Evolutionary conservation across 2,113 vertebrate genomes (phyloP).

Genomic region (Lota lota): DNA sequence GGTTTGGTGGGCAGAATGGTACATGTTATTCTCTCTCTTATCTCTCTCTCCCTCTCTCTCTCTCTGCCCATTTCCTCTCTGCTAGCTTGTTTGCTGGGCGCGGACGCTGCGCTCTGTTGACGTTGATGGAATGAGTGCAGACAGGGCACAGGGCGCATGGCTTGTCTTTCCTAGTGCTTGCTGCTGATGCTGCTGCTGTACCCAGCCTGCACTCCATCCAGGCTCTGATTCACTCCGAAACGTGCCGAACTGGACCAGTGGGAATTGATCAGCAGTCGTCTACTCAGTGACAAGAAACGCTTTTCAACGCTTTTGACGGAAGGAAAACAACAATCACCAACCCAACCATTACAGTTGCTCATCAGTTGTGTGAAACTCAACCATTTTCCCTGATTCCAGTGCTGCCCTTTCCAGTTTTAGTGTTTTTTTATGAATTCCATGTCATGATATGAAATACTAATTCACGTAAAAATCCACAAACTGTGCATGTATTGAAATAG

Average conservation of each 20-base stretch:
- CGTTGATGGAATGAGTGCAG: conserved; percentile 69
- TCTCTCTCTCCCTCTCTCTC: conserved; percentile 24
- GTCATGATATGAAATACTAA: background rate
- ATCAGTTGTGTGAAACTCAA: no score
- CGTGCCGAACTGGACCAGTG: conserved; percentile 57
- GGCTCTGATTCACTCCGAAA: conserved; percentile 61
- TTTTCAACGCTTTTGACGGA: conserved; percentile 17
- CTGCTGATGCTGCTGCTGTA: conserved; percentile 64
- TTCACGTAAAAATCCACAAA: background rate
- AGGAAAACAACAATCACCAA: background rate
- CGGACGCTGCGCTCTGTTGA: conserved; percentile 52
- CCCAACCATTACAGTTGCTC: no score
- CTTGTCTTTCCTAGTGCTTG: conserved; percentile 75
- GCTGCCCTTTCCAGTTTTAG: no score
- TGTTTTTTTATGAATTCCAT: no score
- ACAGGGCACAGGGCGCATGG: conserved; percentile 69
- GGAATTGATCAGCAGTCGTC: conserved; percentile 61
- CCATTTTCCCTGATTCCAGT: no score
- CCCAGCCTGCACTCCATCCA: conserved; percentile 42
- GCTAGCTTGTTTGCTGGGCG: conserved; percentile 42
- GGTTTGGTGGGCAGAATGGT: conserved; percentile 79
- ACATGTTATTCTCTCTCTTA: conserved; percentile 32
- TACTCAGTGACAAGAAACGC: conserved; percentile 37
- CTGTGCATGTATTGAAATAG: background rate
- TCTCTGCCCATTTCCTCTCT: conserved; percentile 25